Percentiles rank a stretch among this genome's conserved stretches.
Evolutionary conservation across 2,797 vertebrate genomes (phyloP).

Genomic region (Bufotes viridis): DNA sequence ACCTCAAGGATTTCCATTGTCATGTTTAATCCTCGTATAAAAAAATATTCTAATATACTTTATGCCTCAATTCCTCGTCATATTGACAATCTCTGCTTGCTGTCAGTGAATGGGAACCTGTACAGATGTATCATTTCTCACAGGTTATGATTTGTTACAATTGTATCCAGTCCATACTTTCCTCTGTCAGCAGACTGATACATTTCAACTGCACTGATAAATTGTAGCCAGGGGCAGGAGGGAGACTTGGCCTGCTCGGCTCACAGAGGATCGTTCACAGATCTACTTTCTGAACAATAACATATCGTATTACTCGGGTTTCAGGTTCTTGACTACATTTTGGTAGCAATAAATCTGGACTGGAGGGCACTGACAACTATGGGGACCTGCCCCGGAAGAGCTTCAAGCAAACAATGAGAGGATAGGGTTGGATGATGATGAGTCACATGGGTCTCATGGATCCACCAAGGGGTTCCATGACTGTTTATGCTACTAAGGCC

Average conservation of each 20-base stretch:
- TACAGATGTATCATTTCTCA: too few relatives aligned
- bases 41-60: too few relatives aligned
- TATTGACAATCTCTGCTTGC: too few relatives aligned
- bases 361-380: not conserved
- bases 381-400: not conserved
- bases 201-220: not conserved
- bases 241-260: not conserved
- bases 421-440: not conserved
- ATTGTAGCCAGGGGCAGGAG: not conserved
- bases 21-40: not conserved
- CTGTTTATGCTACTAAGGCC: slow-evolving; percentile 4
- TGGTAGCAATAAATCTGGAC: not conserved
- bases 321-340: not conserved
- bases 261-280: not conserved
- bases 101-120: too few relatives aligned
- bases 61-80: too few relatives aligned
- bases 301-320: not conserved
- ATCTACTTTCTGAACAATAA: not conserved
- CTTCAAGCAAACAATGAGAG: not conserved
- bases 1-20: not conserved
- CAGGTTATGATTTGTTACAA: too few relatives aligned
- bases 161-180: too few relatives aligned
- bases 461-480: slow-evolving; percentile 17
- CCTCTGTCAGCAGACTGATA: not conserved
- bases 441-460: slow-evolving; percentile 12